Evolutionary conservation across 2,113 vertebrate genomes (phyloP).

Genomic region (Anolis sagrei): DNA sequence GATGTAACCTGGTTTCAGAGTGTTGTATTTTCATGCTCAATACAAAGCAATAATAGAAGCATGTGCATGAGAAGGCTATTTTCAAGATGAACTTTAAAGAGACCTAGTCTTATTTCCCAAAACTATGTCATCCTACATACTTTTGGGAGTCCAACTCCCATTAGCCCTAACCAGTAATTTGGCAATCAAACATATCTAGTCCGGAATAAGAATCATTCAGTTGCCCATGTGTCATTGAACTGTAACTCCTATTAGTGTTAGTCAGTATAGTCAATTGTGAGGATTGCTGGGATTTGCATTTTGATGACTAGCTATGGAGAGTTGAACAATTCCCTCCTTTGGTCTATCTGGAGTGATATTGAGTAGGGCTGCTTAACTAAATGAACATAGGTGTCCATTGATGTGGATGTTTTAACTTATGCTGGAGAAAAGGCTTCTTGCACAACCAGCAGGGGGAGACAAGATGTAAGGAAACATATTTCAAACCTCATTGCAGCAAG

Average conservation of each 20-base stretch:
- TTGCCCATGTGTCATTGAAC: too few species aligned
- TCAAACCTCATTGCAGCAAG: conserved; percentile 57
- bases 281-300: too few species aligned
- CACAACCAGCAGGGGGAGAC: conserved; percentile 95
- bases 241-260: too few species aligned
- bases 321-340: too few species aligned
- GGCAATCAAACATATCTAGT: neutral
- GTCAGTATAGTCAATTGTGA: too few species aligned
- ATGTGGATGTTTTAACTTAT: neutral
- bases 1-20: too few species aligned
- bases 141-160: neutral
- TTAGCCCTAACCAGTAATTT: neutral
- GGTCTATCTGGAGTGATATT: neutral
- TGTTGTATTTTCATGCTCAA: neutral
- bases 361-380: neutral
- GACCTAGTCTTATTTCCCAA: neutral
- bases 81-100: neutral
- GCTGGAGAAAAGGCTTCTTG: conserved; percentile 63
- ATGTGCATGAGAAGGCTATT: too few species aligned
- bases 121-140: neutral
- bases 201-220: too few species aligned
- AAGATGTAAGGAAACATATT: conserved; percentile 90
- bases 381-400: conserved; percentile 10
- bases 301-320: too few species aligned
- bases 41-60: neutral